Evolutionary conservation across 2,888 invertebrate genomes (phyloP), one percentile per base, ranked within the genome.

Genomic region (Cabera pusaria): DNA sequence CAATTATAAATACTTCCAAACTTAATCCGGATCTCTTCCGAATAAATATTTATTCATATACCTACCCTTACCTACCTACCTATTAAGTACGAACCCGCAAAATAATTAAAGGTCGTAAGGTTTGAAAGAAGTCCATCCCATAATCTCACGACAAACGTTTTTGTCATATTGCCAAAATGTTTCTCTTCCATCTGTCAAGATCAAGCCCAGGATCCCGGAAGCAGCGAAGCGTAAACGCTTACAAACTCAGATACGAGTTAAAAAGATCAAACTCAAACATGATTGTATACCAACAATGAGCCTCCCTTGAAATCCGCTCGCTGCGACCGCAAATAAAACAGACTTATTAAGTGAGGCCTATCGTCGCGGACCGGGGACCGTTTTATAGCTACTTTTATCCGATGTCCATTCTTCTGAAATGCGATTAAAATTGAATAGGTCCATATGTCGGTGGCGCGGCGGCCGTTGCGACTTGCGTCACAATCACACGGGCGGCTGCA

Each of bases 351-450:
- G 64, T 73, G 72, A 72, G 69, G 74, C 72, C 75, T 77, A 80
- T 76, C 75, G 58, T 56, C 57, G 59, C 59, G 61, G 62, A 64
- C 61, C 68, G 72, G 71, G 70, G 71, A 70, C 64, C 72, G 68
- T 77, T 80, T 78, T 77, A 78, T 77, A 72, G 68, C 73, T 74
- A 76, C 85, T 75, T 76, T 84, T 84, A 88, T 87, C 75, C 79
- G 72, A 70, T 80, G 83, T 80, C 86, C 83, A 86, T 87, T 87
- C 84, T 86, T 85, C 84, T 82, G 81, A 83, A 85, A 88, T 88
- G 74, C 85, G 87, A 88, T 88, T 87, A 88, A 87, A 87, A 87
- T 85, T 87, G 87, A 84, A 88, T 87, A 83, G 86, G 72, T 83
- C 85, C 86, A 81, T 86, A 86, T 87, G 87, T 83, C 85, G 78